These are phyloP conservation scores for Charina bottae DNA, from an alignment of 2,113 vertebrate species.

Conservation along the genomic window DNA sequence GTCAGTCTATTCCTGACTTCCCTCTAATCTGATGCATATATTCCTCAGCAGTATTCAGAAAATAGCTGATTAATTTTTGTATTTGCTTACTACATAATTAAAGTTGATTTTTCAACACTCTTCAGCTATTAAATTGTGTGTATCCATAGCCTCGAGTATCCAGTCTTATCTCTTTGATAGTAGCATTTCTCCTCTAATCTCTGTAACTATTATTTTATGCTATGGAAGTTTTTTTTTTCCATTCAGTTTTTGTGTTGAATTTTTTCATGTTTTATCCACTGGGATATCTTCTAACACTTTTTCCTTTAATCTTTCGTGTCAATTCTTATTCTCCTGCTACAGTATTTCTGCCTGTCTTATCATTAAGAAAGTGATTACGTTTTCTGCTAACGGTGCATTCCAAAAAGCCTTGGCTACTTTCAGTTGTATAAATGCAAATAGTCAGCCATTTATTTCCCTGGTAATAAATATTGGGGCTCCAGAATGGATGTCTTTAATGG, in stretches of 20 bases:
- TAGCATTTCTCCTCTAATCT: neutral
- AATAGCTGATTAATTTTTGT: neutral
- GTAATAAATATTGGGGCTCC: neutral
- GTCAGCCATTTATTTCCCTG: slow-evolving; percentile 11
- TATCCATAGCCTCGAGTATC: neutral
- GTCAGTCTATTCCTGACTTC: slow-evolving; percentile 33
- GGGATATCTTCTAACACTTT: slow-evolving; percentile 36
- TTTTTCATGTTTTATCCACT: neutral
- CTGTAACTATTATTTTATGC: slow-evolving; percentile 16
- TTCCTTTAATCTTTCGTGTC: slow-evolving; percentile 28
- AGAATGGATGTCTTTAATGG: neutral
- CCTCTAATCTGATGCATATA: slow-evolving; percentile 20
- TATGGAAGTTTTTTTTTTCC: slow-evolving; percentile 49
- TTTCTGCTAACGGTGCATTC: slow-evolving; percentile 4
- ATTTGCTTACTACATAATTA: slow-evolving; percentile 23
- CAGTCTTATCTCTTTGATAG: slow-evolving; percentile 9
- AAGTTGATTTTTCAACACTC: neutral
- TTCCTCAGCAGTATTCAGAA: neutral
- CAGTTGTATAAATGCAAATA: slow-evolving; percentile 35
- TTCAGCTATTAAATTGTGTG: neutral
- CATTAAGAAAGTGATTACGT: slow-evolving; percentile 41
- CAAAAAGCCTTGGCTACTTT: neutral
- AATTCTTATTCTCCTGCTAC: slow-evolving; percentile 40
- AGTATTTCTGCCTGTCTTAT: slow-evolving; percentile 39
- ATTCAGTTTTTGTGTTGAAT: neutral